Base-by-base conservation (phyloP, 2,888 invertebrate species). In the Coecobrya sp. region DNA sequence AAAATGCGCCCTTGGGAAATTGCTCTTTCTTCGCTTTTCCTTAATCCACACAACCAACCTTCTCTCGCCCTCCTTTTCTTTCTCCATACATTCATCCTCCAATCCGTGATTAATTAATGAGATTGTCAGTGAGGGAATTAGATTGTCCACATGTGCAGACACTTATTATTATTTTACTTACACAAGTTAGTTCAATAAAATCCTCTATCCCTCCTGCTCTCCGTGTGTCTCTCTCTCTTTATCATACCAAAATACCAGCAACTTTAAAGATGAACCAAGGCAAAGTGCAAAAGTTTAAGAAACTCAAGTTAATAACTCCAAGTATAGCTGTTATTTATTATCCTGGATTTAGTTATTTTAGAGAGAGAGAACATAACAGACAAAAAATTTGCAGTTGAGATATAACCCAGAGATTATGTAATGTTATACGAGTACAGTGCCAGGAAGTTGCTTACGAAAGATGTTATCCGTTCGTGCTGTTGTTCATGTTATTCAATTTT, bases 101-200 rank as follows among this genome's bases (percentile, higher is more conserved):
- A 25, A 62, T 36, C 59, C 62, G 68, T 86, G 86, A 81, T 86
- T 86, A 91, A 91, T 91, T 91, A 79, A 91, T 86, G 79, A 79
- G 91, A 79, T 86, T 86, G 68, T 62, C 62, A 79, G 65, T 36
- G 11, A 65, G 86, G 79, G 86, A 91, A 79, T 86, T 65, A n/a
- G 8, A 59, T 36, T 70, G 45, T 76, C 13, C 76, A 25, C 49
- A 45, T 73, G 16, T 19, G 45, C 16, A 13, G 25, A 76, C 76
- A 25, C 49, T 13, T 49, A 49, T 82, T 22, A 45, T 49, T 49
- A 25, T 25, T 19, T 5, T 5, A 27, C 79, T 79, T 13, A 25
- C 22, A 79, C n/a, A 79, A 42, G 36, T 73, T 11, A 73, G 42
- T 36, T 36, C 16, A 42, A 73, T 73, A 73, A 68, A 36, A 36